These are phyloP conservation scores for Babylonia areolata DNA, from an alignment of 1,140 invertebrate species.

Conservation along the genomic window DNA sequence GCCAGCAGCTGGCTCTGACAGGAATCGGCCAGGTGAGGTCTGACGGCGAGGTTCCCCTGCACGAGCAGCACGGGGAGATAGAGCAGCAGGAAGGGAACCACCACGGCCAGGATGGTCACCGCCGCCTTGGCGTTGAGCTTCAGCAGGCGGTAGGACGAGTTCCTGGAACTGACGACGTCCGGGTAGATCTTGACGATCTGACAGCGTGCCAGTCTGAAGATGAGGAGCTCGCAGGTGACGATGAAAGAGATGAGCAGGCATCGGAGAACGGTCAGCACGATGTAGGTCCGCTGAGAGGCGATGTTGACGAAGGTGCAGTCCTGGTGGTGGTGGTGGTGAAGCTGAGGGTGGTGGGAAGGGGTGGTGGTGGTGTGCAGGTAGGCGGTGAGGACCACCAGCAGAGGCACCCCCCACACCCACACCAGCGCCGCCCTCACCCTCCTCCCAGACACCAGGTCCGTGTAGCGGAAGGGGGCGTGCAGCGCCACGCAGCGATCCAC, in stretches of 20 bases:
- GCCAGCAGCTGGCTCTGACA: slow-evolving; percentile 27
- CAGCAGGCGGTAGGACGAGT: background rate
- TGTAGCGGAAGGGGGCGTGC: slow-evolving; percentile 20
- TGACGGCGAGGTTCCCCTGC: slow-evolving; percentile 25
- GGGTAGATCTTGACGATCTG: slow-evolving; percentile 34
- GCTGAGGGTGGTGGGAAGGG: background rate
- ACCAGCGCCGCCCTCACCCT: background rate
- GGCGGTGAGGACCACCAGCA: background rate
- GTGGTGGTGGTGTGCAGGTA: background rate
- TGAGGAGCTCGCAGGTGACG: slow-evolving; percentile 20
- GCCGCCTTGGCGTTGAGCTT: slow-evolving; percentile 22
- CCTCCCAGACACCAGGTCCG: slow-evolving; percentile 12
- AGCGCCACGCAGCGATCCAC: slow-evolving; percentile 21
- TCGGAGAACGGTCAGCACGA: slow-evolving; percentile 16
- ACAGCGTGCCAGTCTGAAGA: slow-evolving; percentile 26
- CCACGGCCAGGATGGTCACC: slow-evolving; percentile 9
- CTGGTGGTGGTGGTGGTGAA: background rate
- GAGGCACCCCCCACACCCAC: background rate
- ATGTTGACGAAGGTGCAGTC: slow-evolving; percentile 27
- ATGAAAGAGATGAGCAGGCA: slow-evolving; percentile 24
- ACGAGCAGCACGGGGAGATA: slow-evolving; percentile 18
- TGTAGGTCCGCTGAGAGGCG: slow-evolving; percentile 31
- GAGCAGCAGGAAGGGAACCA: slow-evolving; percentile 22
- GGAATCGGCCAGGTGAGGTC: background rate
- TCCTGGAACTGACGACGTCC: slow-evolving; percentile 9